Conservation (phyloP, 2,797 vertebrate genomes). For the Ambastaia sidthimunki region DNA sequence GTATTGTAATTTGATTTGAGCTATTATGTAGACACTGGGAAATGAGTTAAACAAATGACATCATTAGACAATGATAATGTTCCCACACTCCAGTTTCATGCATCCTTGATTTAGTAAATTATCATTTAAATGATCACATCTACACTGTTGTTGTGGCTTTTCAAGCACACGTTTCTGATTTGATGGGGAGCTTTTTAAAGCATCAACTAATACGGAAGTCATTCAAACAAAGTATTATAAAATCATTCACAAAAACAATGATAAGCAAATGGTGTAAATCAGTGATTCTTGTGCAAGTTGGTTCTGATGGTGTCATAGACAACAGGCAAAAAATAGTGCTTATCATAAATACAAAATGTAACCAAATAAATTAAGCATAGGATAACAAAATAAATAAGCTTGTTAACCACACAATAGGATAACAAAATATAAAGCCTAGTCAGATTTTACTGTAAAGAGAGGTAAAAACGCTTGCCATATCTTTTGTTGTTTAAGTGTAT, state of each 20-base stretch:
- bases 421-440: not conserved
- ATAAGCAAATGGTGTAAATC: not conserved
- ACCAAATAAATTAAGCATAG: too few species aligned
- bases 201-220: not conserved
- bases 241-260: too few species aligned
- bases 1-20: slow-evolving; percentile 41
- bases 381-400: not conserved
- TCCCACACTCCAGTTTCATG: slow-evolving; percentile 45
- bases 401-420: not conserved
- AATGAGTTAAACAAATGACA: slow-evolving; percentile 35
- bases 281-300: not conserved
- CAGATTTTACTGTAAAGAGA: not conserved
- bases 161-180: not conserved
- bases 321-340: too few species aligned
- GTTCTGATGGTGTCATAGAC: not conserved
- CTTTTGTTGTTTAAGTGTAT: too few species aligned
- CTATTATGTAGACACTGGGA: slow-evolving; percentile 42
- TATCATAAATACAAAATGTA: too few species aligned
- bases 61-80: slow-evolving; percentile 50
- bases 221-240: not conserved
- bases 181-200: not conserved
- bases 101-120: slow-evolving; percentile 47
- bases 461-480: too few species aligned
- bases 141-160: slow-evolving; percentile 23
- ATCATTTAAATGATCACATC: slow-evolving; percentile 39